phyloP scores from a whole-genome alignment of 2,113 vertebrate genomes.

The Callaeas wilsoni region DNA sequence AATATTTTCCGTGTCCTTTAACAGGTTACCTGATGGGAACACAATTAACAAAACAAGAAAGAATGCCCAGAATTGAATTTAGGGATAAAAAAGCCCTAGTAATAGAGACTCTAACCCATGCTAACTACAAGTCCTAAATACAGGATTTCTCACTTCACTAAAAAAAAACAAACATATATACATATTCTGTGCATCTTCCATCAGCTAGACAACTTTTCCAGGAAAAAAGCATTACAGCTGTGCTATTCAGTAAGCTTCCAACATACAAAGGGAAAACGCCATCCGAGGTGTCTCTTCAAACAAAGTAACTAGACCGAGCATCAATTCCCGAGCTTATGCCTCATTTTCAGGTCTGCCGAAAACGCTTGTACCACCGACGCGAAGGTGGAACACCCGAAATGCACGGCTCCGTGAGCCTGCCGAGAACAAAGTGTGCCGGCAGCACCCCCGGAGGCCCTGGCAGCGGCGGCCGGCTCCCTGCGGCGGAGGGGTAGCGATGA shows the following conservation, averaged over 20 bases:
- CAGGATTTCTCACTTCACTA: neutral
- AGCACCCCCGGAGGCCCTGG: conserved; percentile 2
- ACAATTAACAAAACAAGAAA: neutral
- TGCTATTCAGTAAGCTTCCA: neutral
- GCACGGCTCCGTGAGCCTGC: neutral
- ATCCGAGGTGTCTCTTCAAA: neutral
- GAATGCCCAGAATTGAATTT: neutral
- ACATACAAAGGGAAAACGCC: neutral
- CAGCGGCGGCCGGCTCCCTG: conserved; percentile 35
- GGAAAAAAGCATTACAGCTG: neutral
- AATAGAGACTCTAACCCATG: neutral
- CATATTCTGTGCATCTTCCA: neutral
- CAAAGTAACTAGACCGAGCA: neutral
- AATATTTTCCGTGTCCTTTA: neutral
- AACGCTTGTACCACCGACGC: fast-evolving
- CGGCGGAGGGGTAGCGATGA: conserved; percentile 53
- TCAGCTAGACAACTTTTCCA: neutral
- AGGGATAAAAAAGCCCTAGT: neutral
- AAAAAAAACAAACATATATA: neutral
- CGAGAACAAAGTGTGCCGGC: conserved; percentile 8
- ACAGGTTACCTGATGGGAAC: neutral
- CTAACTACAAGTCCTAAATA: neutral
- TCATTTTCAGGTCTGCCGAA: neutral
- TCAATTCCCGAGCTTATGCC: neutral
- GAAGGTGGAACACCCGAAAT: neutral